A percentile compares a stretch with the other conserved stretches of the same genome.
These are phyloP conservation scores for Agrotis clavis DNA, from an alignment of 2,888 invertebrate genomes.

Conservation along the genomic window DNA sequence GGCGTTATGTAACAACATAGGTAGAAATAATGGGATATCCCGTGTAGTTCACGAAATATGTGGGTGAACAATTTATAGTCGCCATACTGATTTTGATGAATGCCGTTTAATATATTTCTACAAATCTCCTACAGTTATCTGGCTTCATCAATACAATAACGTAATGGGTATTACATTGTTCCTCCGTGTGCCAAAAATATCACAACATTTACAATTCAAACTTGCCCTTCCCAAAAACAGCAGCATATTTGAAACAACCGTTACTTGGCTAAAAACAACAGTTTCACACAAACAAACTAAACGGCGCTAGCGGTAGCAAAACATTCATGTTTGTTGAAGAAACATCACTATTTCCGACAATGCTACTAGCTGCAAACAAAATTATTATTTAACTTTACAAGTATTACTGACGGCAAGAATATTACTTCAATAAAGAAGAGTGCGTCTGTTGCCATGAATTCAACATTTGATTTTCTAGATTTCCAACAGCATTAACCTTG, in stretches of 20 bases:
- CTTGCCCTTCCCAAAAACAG: constrained; percentile 32
- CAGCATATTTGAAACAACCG: constrained; percentile 42
- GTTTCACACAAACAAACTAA: constrained; percentile 45
- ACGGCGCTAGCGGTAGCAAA: constrained; percentile 50
- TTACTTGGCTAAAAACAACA: constrained; percentile 51
- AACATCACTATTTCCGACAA: constrained; percentile 48
- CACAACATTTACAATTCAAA: constrained; percentile 5
- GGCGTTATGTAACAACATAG: too few relatives aligned
- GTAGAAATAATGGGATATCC: background rate
- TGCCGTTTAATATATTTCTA: too few relatives aligned
- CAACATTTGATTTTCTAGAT: too few relatives aligned
- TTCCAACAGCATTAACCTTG: too few relatives aligned
- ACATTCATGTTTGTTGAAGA: constrained; percentile 57
- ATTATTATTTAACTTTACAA: constrained; percentile 31
- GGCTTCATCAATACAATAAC: too few relatives aligned
- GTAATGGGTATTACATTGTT: too few relatives aligned
- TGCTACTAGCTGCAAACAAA: constrained; percentile 8
- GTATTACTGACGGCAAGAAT: background rate
- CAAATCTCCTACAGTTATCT: too few relatives aligned
- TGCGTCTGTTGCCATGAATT: too few relatives aligned
- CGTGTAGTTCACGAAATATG: too few relatives aligned
- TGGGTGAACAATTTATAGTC: too few relatives aligned
- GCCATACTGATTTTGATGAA: too few relatives aligned
- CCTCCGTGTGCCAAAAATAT: background rate
- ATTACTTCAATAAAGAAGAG: too few relatives aligned